These are phyloP conservation scores for Gari tellinella DNA, from an alignment of 2,888 invertebrate species.

Conservation along the genomic window DNA sequence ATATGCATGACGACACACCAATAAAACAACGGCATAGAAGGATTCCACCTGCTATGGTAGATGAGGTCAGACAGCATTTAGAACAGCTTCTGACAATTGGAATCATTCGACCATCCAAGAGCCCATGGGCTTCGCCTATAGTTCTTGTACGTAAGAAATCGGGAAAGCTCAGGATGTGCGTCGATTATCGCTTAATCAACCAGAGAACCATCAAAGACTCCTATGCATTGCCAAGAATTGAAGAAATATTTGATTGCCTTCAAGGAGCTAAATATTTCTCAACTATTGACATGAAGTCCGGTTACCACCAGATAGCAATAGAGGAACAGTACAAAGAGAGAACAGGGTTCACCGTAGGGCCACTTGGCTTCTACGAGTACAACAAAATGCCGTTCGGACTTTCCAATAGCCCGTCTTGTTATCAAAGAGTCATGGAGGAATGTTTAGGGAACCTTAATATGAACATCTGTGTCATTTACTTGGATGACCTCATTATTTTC, in stretches of 20 bases:
- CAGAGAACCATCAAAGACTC: too few species aligned
- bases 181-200: too few species aligned
- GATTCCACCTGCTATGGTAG: slow-evolving; percentile 17
- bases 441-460: too few species aligned
- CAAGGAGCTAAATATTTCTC: slow-evolving; percentile 12
- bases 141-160: slow-evolving; percentile 30
- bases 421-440: too few species aligned
- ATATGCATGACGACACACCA: slow-evolving; percentile 6
- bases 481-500: slow-evolving; percentile 31
- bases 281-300: slow-evolving; percentile 17
- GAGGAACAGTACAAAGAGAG: slow-evolving; percentile 17
- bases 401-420: slow-evolving; percentile 12
- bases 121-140: slow-evolving; percentile 28
- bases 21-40: slow-evolving; percentile 20
- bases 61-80: slow-evolving; percentile 38
- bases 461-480: too few species aligned
- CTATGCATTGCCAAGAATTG: slow-evolving; percentile 14
- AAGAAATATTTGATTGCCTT: slow-evolving; percentile 18
- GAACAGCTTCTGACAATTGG: slow-evolving; percentile 44
- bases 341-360: slow-evolving; percentile 24
- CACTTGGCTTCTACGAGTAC: too few species aligned
- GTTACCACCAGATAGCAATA: slow-evolving; percentile 18
- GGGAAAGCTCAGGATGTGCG: slow-evolving; percentile 12
- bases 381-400: too few species aligned
- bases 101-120: slow-evolving; percentile 4